Percentiles rank a stretch among this genome's conserved stretches.
Evolutionary conservation across 1,140 invertebrate genomes (phyloP).

Genomic region (Formica exsecta): DNA sequence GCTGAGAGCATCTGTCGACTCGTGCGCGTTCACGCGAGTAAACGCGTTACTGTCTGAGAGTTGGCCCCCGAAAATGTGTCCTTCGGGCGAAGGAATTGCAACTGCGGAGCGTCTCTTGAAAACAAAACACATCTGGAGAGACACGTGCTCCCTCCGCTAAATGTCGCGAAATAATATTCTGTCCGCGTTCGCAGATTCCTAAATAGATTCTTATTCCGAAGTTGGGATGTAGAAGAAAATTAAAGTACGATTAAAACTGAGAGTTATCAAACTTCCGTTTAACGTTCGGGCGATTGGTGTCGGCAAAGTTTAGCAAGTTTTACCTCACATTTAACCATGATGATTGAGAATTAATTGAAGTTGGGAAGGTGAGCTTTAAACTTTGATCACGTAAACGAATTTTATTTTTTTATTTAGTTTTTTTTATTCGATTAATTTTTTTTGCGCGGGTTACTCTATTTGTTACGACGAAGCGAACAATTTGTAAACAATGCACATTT

Average conservation of each 20-base stretch:
- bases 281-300: slow-evolving; percentile 9
- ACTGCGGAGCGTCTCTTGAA: background rate
- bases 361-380: slow-evolving; percentile 5
- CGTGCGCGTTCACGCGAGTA: slow-evolving; percentile 47
- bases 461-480: background rate
- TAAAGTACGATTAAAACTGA: slow-evolving; percentile 20
- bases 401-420: slow-evolving; percentile 9
- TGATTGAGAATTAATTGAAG: slow-evolving; percentile 15
- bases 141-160: slow-evolving; percentile 18
- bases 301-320: slow-evolving; percentile 4
- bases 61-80: slow-evolving; percentile 38
- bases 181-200: background rate
- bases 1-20: slow-evolving; percentile 41
- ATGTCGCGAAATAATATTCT: slow-evolving; percentile 17
- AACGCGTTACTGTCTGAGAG: slow-evolving; percentile 44
- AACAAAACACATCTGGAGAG: slow-evolving; percentile 18
- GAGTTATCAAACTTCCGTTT: background rate
- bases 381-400: slow-evolving; percentile 19
- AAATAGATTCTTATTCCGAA: background rate
- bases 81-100: background rate
- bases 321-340: slow-evolving; percentile 6
- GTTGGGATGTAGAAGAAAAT: background rate
- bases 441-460: background rate
- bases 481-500: background rate
- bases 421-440: slow-evolving; percentile 19